Base-by-base conservation (phyloP, 2,113 vertebrate species). In the Chaenocephalus aceratus region DNA sequence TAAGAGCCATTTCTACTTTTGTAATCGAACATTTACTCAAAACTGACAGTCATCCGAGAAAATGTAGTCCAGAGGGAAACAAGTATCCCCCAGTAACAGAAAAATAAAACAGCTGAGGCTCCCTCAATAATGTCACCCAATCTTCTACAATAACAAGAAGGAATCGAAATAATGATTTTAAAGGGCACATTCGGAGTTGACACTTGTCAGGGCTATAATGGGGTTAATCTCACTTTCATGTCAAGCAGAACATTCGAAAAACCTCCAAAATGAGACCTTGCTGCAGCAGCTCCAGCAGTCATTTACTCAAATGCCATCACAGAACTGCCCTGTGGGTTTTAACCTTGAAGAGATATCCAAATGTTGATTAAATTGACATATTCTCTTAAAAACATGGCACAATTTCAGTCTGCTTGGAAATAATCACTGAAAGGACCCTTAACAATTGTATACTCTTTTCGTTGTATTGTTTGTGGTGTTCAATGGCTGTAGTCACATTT, bases 211-310 rank as follows among this genome's bases (percentile, higher is more conserved):
- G 34, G 16, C 21, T 36, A 62, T 75, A 58, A 83, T 54, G 15
- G 23, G 66, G 44, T 49, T 49, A 77, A 83, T 71, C 46, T 79
- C 7, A 75, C 73, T 80, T 79, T 23, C 18, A 48, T 65, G 26
- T 1, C 74, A 83, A 79, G 59, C 72, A 80, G 14, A 71, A 82
- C 79, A 84, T 65, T 18, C 23, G 18, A 69, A 44, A 46, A 59
- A 70, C 52, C n/a, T 26, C 44, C 49, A 44, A 48, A 84, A 78
- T 68, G 3, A 67, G 36, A 59, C 16, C 0, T 2, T 23, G 41
- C 73, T 44, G 41, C 79, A 0, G 61, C 48, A 53, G 61, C 75
- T 83, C 6, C 10, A 60, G 59, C 57, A 49, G 14, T 46, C 2
- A 52, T 81, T 49, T 61, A 54, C 10, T 76, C 10, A 44, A 36